Conservation (phyloP, 2,888 invertebrate genomes). For the Cynaeus angustus region DNA sequence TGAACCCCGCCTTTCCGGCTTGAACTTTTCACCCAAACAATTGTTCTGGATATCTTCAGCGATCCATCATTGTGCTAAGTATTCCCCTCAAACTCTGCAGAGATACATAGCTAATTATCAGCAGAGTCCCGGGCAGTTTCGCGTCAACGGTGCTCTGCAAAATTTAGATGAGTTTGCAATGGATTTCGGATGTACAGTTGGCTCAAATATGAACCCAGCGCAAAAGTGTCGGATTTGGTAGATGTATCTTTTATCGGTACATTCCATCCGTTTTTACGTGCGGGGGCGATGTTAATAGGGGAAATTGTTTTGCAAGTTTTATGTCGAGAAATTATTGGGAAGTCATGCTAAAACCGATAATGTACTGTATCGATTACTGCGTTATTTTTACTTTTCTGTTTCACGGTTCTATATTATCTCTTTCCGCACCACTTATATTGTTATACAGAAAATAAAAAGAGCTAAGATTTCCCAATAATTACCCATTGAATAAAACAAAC, state of each 20-base stretch:
- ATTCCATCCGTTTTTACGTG: constrained; percentile 7
- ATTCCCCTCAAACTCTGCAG: constrained; percentile 75
- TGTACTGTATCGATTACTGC: constrained; percentile 28
- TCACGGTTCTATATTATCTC: constrained; percentile 27
- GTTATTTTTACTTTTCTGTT: constrained; percentile 36
- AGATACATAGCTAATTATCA: constrained; percentile 83
- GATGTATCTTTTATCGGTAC: constrained; percentile 48
- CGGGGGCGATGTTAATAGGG: constrained; percentile 18
- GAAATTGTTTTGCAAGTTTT: constrained; percentile 19
- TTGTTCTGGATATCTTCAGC: constrained; percentile 90
- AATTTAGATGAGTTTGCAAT: constrained; percentile 76
- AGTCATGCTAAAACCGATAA: constrained; percentile 17
- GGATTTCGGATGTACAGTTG: constrained; percentile 76
- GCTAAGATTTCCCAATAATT: neutral
- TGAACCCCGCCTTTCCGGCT: constrained; percentile 78
- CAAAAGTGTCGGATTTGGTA: constrained; percentile 78
- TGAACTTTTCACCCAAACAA: constrained; percentile 79
- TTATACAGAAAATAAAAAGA: constrained; percentile 15
- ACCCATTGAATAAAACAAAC: constrained; percentile 2
- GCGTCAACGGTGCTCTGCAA: constrained; percentile 76
- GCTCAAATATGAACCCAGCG: constrained; percentile 76
- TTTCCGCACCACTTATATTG: constrained; percentile 37
- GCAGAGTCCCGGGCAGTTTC: constrained; percentile 77
- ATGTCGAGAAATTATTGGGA: constrained; percentile 3
- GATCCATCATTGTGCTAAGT: constrained; percentile 89